Percentiles rank a stretch among this genome's conserved stretches.
Conservation (phyloP, 2,888 invertebrate genomes). For the Drosophila macrospina region DNA sequence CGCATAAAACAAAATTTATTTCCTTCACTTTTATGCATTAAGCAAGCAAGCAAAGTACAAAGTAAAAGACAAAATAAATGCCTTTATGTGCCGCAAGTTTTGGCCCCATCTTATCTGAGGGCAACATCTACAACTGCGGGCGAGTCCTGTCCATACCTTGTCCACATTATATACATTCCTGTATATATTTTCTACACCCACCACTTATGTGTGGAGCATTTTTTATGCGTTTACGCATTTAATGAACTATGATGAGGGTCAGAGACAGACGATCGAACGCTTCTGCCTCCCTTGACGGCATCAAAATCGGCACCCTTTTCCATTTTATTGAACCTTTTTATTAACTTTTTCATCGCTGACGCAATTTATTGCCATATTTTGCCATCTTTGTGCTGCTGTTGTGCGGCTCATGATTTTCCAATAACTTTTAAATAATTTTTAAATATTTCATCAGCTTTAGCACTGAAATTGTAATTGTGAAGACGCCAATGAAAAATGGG, state of each 20-base stretch:
- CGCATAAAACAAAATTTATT: constrained; percentile 80
- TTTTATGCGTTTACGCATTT: constrained; percentile 73
- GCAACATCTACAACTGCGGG: constrained; percentile 13
- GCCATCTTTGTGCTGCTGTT: not conserved
- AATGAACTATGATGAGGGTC: constrained; percentile 82
- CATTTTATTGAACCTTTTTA: constrained; percentile 77
- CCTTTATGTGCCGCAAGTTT: constrained; percentile 63
- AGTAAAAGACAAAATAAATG: constrained; percentile 76
- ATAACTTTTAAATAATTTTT: constrained; percentile 64
- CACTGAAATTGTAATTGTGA: constrained; percentile 43
- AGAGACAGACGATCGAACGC: constrained; percentile 46
- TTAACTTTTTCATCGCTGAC: constrained; percentile 64
- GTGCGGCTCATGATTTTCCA: constrained; percentile 18
- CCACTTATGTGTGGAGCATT: constrained; percentile 24
- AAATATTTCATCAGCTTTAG: constrained; percentile 48
- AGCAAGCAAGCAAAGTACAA: constrained; percentile 50
- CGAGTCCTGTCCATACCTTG: constrained; percentile 4
- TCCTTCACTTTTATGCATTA: constrained; percentile 56
- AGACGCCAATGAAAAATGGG: constrained; percentile 16
- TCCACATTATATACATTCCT: not conserved
- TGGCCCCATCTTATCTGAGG: constrained; percentile 14
- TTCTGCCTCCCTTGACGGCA: constrained; percentile 57
- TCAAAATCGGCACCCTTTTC: constrained; percentile 71
- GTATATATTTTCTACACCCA: constrained; percentile 7
- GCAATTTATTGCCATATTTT: constrained; percentile 63